Percentiles rank a stretch among this genome's conserved stretches.
Evolutionary conservation across 1,140 invertebrate genomes (phyloP).

Genomic region (Latrodectus geometricus): DNA sequence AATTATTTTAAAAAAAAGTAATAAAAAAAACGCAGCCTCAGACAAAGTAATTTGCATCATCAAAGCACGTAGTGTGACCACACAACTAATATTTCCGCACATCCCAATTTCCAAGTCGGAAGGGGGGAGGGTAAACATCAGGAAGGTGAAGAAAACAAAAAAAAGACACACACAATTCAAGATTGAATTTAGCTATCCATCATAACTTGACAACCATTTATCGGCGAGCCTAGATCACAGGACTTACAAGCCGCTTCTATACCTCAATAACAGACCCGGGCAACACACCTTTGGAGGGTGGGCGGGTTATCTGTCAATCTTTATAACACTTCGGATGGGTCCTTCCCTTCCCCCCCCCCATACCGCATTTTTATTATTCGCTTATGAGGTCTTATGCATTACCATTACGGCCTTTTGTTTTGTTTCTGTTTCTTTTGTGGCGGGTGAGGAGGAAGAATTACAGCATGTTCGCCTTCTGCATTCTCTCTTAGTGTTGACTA

Average conservation of each 20-base stretch:
- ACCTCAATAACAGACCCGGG: constrained; percentile 46
- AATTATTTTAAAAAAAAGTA: no score
- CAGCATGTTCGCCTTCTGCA: not conserved
- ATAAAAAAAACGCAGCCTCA: no score
- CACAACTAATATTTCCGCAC: not conserved
- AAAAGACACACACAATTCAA: not conserved
- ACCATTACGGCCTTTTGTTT: constrained; percentile 30
- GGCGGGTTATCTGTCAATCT: constrained; percentile 54
- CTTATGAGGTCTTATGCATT: constrained; percentile 4
- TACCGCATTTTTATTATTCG: not conserved
- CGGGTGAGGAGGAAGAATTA: not conserved
- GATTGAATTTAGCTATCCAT: constrained; percentile 60
- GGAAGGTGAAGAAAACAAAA: constrained; percentile 9
- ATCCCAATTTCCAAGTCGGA: not conserved
- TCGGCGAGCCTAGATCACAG: constrained; percentile 54
- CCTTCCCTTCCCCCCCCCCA: not conserved
- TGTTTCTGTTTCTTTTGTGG: constrained; percentile 12
- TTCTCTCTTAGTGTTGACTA: constrained; percentile 24
- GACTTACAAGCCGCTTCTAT: constrained; percentile 29
- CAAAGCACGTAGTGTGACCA: not conserved
- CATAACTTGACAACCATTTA: constrained; percentile 50
- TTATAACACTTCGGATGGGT: constrained; percentile 33
- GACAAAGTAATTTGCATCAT: not conserved
- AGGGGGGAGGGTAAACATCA: not conserved
- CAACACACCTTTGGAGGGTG: constrained; percentile 47